These are phyloP conservation scores for Apistogramma diplotaenia DNA, from an alignment of 2,113 vertebrate genomes.

Conservation along the genomic window DNA sequence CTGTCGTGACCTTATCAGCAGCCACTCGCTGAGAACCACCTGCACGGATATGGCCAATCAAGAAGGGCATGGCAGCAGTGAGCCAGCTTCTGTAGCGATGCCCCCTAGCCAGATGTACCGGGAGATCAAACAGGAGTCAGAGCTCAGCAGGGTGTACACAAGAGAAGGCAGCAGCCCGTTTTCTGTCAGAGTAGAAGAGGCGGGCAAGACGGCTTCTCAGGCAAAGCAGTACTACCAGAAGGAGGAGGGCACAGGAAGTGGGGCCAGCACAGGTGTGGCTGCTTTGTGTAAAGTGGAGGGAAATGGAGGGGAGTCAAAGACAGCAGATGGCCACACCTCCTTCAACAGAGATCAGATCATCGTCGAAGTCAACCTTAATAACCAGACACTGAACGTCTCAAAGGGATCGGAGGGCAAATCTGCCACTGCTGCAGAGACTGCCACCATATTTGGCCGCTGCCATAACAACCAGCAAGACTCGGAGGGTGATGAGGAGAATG, in stretches of 20 bases:
- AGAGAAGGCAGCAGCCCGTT: slow-evolving; percentile 85
- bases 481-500: slow-evolving; percentile 74
- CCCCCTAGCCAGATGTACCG: slow-evolving; percentile 78
- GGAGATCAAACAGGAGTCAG: slow-evolving; percentile 91
- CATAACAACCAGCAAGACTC: slow-evolving; percentile 76
- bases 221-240: slow-evolving; percentile 87
- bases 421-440: slow-evolving; percentile 44
- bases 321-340: slow-evolving; percentile 74
- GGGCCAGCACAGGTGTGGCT: slow-evolving; percentile 3
- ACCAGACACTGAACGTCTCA: slow-evolving; percentile 94
- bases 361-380: slow-evolving; percentile 97
- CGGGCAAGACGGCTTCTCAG: slow-evolving; percentile 34
- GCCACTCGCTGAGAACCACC: slow-evolving; percentile 81
- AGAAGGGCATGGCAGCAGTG: slow-evolving; percentile 36
- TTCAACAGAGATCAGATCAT: slow-evolving; percentile 93
- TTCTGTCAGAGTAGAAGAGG: slow-evolving; percentile 85
- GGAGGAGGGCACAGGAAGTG: slow-evolving; percentile 71
- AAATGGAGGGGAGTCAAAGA: slow-evolving; percentile 69
- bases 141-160: slow-evolving; percentile 84
- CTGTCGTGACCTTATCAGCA: slow-evolving; percentile 90
- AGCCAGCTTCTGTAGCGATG: slow-evolving; percentile 28
- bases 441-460: slow-evolving; percentile 47
- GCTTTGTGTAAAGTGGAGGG: slow-evolving; percentile 83
- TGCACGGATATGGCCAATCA: slow-evolving; percentile 78
- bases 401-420: slow-evolving; percentile 87